Conservation (phyloP, 2,113 vertebrate species). For the Carassius carassius region DNA sequence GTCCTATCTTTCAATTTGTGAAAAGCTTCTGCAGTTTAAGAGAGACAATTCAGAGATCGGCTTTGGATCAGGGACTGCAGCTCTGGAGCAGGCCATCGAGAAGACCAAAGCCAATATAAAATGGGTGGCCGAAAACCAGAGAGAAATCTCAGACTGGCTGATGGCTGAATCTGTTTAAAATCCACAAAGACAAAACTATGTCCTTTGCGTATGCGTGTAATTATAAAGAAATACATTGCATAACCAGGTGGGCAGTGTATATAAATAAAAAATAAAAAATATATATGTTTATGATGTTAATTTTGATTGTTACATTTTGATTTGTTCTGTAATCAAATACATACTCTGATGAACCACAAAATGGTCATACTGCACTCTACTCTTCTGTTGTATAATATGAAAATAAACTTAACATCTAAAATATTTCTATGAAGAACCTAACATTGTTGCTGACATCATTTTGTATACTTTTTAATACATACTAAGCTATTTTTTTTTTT, state of each 20-base stretch:
- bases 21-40: constrained; percentile 83
- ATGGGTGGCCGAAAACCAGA: constrained; percentile 81
- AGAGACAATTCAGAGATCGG: constrained; percentile 68
- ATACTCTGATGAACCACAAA: neutral
- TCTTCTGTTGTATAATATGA: neutral
- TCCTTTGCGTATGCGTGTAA: neutral
- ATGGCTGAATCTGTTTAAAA: neutral
- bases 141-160: constrained; percentile 76
- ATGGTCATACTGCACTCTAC: neutral
- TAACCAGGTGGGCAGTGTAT: neutral
- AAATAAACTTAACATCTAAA: neutral
- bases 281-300: neutral
- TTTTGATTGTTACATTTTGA: neutral
- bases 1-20: neutral
- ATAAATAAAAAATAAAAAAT: neutral
- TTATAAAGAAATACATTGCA: constrained; percentile 49
- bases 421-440: neutral
- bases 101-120: constrained; percentile 82
- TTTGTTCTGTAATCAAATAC: neutral
- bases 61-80: constrained; percentile 82
- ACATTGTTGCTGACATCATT: too few relatives aligned
- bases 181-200: constrained; percentile 65
- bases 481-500: too few relatives aligned
- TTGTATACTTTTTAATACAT: too few relatives aligned
- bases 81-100: constrained; percentile 87